Conservation (phyloP, 1,140 invertebrate genomes). For the Venturia canescens region DNA sequence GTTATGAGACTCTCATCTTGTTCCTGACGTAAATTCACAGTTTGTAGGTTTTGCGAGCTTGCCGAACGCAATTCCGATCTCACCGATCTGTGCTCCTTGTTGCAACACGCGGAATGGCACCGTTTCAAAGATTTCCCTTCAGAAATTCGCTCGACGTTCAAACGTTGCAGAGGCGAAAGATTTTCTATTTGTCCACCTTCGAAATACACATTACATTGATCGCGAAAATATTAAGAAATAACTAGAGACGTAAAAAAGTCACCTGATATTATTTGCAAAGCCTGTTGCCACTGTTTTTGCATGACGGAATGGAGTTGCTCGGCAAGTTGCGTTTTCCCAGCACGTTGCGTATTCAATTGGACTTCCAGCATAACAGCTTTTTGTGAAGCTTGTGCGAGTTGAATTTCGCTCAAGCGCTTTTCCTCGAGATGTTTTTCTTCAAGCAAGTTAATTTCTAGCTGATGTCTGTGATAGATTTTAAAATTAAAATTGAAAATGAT, state of each 20-base stretch:
- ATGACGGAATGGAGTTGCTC: slow-evolving; percentile 86
- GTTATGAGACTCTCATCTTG: slow-evolving; percentile 65
- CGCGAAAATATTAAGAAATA: too few relatives aligned
- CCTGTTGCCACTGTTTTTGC: slow-evolving; percentile 88
- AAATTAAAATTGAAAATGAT: slow-evolving; percentile 31
- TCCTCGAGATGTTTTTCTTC: slow-evolving; percentile 88
- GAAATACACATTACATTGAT: background rate
- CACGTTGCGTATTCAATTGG: slow-evolving; percentile 78
- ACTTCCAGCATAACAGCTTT: slow-evolving; percentile 81
- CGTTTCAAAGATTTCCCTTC: slow-evolving; percentile 63
- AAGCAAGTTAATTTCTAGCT: slow-evolving; percentile 84
- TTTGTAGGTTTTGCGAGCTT: slow-evolving; percentile 53
- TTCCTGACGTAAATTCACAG: slow-evolving; percentile 54
- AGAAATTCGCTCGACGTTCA: slow-evolving; percentile 68
- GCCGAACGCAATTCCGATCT: slow-evolving; percentile 55
- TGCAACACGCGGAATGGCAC: slow-evolving; percentile 58
- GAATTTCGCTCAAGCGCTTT: slow-evolving; percentile 82
- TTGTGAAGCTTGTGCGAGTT: slow-evolving; percentile 82
- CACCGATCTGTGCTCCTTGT: slow-evolving; percentile 61
- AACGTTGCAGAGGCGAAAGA: slow-evolving; percentile 62
- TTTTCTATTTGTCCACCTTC: slow-evolving; percentile 69
- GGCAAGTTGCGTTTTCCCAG: slow-evolving; percentile 81
- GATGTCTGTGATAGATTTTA: slow-evolving; percentile 78
- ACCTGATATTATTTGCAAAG: slow-evolving; percentile 83
- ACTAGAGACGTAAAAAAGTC: too few relatives aligned